These are phyloP conservation scores for Drosophila dunni DNA, from an alignment of 1,140 invertebrate genomes.

Conservation along the genomic window DNA sequence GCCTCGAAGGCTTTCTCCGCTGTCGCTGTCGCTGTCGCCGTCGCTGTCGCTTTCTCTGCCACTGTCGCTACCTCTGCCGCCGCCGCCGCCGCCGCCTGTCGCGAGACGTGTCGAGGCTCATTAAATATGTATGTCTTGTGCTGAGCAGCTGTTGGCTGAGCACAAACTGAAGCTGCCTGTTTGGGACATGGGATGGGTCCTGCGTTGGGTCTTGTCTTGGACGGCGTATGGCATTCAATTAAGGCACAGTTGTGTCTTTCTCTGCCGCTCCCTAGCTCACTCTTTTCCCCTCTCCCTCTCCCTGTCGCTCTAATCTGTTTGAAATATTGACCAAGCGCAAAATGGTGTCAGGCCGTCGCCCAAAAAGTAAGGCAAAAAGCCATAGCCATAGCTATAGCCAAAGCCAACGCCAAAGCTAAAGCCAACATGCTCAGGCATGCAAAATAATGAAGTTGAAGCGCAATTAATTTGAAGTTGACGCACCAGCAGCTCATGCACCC, in stretches of 20 bases:
- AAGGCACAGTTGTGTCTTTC: conserved; percentile 71
- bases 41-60: neutral
- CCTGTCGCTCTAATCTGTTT: conserved; percentile 70
- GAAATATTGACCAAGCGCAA: conserved; percentile 80
- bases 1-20: conserved; percentile 1
- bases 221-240: conserved; percentile 70
- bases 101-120: conserved; percentile 70
- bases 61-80: no score
- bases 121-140: conserved; percentile 81
- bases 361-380: conserved; percentile 37
- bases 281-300: conserved; percentile 44
- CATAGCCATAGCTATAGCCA: neutral
- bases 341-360: conserved; percentile 68
- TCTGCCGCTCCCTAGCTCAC: conserved; percentile 43
- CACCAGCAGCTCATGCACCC: conserved; percentile 29
- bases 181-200: neutral
- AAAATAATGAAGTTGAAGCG: conserved; percentile 80
- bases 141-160: conserved; percentile 64
- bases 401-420: conserved; percentile 38
- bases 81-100: conserved; percentile 26
- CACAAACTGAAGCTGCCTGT: neutral
- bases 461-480: conserved; percentile 75
- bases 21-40: neutral
- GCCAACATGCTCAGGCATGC: conserved; percentile 70
- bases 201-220: conserved; percentile 8